phyloP scores from a whole-genome alignment of 2,888 invertebrate genomes.

The Cosmopolites sordidus region DNA sequence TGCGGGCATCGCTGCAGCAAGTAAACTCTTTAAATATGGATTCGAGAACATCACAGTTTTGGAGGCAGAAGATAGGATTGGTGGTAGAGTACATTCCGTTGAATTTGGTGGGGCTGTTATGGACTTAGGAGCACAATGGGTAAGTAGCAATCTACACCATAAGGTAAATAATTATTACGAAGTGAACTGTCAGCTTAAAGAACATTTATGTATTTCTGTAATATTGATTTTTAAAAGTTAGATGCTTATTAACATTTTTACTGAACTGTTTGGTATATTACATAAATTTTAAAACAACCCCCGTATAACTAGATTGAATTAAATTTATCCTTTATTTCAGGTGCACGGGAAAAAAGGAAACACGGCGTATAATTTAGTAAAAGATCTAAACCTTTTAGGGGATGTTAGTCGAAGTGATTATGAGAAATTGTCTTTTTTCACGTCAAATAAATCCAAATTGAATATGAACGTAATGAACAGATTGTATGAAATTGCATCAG shows the following conservation, averaged over 20 bases:
- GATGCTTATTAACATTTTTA: too few relatives aligned
- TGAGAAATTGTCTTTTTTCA: constrained; percentile 31
- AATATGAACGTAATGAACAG: constrained; percentile 35
- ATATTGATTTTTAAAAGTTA: too few relatives aligned
- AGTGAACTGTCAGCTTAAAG: too few relatives aligned
- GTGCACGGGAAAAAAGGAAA: constrained; percentile 46
- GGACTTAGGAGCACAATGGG: constrained; percentile 47
- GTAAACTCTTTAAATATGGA: constrained; percentile 48
- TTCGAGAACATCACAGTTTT: constrained; percentile 49
- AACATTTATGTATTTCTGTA: too few relatives aligned
- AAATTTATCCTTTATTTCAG: too few relatives aligned
- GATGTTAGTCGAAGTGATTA: constrained; percentile 43
- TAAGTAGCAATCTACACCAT: too few relatives aligned
- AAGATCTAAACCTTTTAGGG: constrained; percentile 37
- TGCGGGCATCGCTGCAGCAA: constrained; percentile 57
- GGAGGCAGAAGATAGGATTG: constrained; percentile 46
- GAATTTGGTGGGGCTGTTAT: constrained; percentile 33
- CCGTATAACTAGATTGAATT: too few relatives aligned
- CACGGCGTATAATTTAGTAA: constrained; percentile 42
- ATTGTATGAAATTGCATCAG: constrained; percentile 32
- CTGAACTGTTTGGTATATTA: too few relatives aligned
- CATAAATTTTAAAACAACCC: too few relatives aligned
- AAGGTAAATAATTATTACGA: too few relatives aligned
- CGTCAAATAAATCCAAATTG: constrained; percentile 36
- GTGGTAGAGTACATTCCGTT: constrained; percentile 41